Evolutionary conservation across 1,140 invertebrate genomes (phyloP).

Genomic region (Hetaerina americana): DNA sequence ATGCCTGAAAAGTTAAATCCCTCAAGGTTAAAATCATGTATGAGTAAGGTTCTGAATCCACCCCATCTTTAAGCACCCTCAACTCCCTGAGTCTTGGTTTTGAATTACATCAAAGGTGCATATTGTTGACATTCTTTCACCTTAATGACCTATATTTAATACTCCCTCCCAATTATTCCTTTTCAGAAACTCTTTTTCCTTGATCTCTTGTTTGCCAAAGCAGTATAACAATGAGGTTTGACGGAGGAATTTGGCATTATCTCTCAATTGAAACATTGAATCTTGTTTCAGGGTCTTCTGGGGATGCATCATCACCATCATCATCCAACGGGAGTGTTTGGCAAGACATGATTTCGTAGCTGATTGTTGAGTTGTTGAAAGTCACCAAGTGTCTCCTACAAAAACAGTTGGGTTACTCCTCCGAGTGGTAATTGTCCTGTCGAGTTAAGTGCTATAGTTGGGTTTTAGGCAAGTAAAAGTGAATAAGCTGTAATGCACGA

Average conservation of each 20-base stretch:
- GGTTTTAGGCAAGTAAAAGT: neutral
- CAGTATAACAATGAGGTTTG: neutral
- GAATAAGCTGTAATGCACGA: neutral
- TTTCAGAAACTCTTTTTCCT: too few species aligned
- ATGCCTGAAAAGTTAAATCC: too few species aligned
- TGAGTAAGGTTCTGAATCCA: too few species aligned
- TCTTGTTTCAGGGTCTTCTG: constrained; percentile 19
- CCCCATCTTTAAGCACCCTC: too few species aligned
- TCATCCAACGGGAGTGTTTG: constrained; percentile 35
- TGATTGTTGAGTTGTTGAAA: neutral
- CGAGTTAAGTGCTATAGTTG: neutral
- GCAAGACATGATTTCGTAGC: constrained; percentile 39
- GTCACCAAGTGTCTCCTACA: constrained; percentile 7
- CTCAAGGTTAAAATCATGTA: too few species aligned
- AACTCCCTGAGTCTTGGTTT: too few species aligned
- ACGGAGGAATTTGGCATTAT: constrained; percentile 1
- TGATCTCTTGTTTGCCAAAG: neutral
- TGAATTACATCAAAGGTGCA: too few species aligned
- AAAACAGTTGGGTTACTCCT: neutral
- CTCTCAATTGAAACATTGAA: neutral
- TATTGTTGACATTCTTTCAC: too few species aligned
- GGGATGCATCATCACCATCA: constrained; percentile 30
- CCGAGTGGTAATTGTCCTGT: neutral
- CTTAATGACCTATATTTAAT: too few species aligned
- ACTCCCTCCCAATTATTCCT: too few species aligned